Evolutionary conservation across 2,797 vertebrate genomes (phyloP).

Genomic region (Poeciliopsis paucimaculata): DNA sequence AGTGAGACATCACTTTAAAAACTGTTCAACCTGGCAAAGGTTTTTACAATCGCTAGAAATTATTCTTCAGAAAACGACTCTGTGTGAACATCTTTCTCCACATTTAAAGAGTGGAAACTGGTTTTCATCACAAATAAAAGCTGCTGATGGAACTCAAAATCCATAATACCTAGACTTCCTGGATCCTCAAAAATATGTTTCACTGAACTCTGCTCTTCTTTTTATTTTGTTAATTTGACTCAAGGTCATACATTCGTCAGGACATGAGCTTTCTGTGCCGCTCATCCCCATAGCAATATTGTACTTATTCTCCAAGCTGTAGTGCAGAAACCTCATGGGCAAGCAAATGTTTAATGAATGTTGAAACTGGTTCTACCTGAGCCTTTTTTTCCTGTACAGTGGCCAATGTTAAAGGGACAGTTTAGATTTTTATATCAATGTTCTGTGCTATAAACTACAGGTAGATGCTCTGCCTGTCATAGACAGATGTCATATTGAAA

Average conservation of each 20-base stretch:
- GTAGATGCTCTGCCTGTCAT: not conserved
- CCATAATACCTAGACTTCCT: constrained; percentile 41
- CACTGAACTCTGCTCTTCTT: constrained; percentile 32
- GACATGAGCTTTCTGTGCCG: constrained; percentile 42
- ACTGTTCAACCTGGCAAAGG: constrained; percentile 33
- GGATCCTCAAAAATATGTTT: constrained; percentile 31
- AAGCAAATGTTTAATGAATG: constrained; percentile 60
- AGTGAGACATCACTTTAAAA: constrained; percentile 43
- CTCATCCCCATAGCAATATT: constrained; percentile 68
- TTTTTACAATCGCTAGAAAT: constrained; percentile 39
- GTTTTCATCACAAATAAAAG: constrained; percentile 42
- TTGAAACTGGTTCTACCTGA: constrained; percentile 52
- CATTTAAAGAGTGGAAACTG: constrained; percentile 44
- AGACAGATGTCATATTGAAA: not conserved
- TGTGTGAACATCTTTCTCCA: constrained; percentile 35
- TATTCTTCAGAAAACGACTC: constrained; percentile 21
- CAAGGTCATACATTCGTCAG: constrained; percentile 48
- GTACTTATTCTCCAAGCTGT: constrained; percentile 36
- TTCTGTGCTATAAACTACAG: not conserved
- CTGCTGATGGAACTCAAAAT: constrained; percentile 57
- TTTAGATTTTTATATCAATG: not conserved
- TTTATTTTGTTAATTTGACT: constrained; percentile 26
- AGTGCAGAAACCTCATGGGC: constrained; percentile 31
- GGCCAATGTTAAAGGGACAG: constrained; percentile 9
- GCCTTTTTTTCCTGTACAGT: constrained; percentile 17